These are phyloP conservation scores for Daphoenositta chrysoptera DNA, from an alignment of 2,113 vertebrate genomes.

Conservation along the genomic window DNA sequence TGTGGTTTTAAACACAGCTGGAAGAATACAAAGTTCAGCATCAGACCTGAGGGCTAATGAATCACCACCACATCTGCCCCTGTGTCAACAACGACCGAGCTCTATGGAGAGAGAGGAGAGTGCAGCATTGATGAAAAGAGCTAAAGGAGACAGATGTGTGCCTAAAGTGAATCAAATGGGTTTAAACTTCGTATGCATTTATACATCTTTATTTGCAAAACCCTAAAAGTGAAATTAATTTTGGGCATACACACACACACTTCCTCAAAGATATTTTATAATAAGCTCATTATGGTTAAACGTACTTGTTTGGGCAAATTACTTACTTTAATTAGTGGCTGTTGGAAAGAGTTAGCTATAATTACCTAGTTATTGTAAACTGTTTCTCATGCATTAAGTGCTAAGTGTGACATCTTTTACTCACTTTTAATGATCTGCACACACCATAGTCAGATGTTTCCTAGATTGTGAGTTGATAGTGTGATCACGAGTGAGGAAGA, in stretches of 20 bases:
- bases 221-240: background rate
- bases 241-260: rapidly evolving
- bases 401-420: background rate
- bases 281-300: background rate
- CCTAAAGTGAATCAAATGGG: background rate
- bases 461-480: background rate
- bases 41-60: background rate
- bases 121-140: rapidly evolving
- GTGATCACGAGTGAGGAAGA: background rate
- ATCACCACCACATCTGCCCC: background rate
- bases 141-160: rapidly evolving
- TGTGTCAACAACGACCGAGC: rapidly evolving
- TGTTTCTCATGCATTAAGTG: background rate
- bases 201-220: background rate
- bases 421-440: background rate
- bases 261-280: background rate
- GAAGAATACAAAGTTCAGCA: background rate
- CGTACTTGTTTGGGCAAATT: background rate
- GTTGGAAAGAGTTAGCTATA: background rate
- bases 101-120: background rate
- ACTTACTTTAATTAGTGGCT: background rate
- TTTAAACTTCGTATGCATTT: background rate
- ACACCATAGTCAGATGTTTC: background rate
- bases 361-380: background rate
- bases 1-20: background rate